Conservation (phyloP, 2,797 vertebrate species). For the Brachymystax lenok region DNA sequence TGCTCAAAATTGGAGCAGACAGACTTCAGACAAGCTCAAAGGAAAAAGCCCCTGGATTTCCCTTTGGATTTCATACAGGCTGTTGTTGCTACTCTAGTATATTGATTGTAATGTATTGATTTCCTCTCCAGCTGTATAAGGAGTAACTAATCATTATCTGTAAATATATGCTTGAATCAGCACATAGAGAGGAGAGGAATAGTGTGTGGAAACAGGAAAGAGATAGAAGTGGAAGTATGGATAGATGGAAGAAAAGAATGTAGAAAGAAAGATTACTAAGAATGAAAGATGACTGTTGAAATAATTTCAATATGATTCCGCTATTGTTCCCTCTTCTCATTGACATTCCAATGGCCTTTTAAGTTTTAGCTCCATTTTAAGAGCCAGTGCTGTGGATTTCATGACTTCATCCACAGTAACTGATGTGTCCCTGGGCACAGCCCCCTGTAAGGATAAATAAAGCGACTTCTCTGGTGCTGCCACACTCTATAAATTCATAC, state of each 20-base stretch:
- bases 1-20: slow-evolving; percentile 52
- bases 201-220: slow-evolving; percentile 6
- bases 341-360: slow-evolving; percentile 35
- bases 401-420: slow-evolving; percentile 38
- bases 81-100: neutral
- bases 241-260: slow-evolving; percentile 26
- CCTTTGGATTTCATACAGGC: neutral
- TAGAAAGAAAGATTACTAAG: slow-evolving; percentile 59
- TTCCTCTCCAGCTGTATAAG: neutral
- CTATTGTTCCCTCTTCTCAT: slow-evolving; percentile 20
- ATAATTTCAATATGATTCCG: slow-evolving; percentile 13
- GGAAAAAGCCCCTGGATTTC: neutral
- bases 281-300: slow-evolving; percentile 30
- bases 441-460: slow-evolving; percentile 19
- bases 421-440: slow-evolving; percentile 31
- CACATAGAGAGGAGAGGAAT: neutral
- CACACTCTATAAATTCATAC: slow-evolving; percentile 46
- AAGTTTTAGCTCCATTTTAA: neutral
- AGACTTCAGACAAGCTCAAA: slow-evolving; percentile 52
- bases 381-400: slow-evolving; percentile 21
- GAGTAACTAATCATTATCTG: neutral
- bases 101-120: neutral
- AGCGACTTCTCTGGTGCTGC: slow-evolving; percentile 37
- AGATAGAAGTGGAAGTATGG: slow-evolving; percentile 12
- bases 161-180: neutral